phyloP scores from a whole-genome alignment of 2,888 invertebrate species.

The Sminthurides aquaticus region DNA sequence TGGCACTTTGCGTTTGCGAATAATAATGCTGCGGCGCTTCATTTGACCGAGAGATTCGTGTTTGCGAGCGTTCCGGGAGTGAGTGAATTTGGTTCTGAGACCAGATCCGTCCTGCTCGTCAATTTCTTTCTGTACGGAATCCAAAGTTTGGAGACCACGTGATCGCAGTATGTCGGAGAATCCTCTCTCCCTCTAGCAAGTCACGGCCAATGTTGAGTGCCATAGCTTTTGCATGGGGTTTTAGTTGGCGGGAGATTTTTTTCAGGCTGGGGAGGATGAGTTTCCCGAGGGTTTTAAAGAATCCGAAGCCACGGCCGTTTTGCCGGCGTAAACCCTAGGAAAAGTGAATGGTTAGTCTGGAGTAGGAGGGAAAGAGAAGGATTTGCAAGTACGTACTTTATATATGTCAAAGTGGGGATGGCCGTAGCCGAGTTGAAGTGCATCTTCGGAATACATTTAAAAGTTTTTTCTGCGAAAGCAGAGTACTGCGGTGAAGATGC shows the following conservation, averaged over 20 bases:
- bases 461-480: neutral
- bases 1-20: no score
- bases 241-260: neutral
- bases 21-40: no score
- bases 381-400: neutral
- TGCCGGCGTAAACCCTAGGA: neutral
- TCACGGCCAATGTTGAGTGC: neutral
- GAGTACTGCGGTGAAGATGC: neutral
- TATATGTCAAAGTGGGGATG: neutral
- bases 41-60: no score
- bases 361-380: neutral
- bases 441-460: no score
- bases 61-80: neutral
- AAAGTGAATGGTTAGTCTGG: neutral
- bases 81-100: neutral
- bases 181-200: neutral
- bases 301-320: neutral
- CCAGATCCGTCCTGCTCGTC: neutral
- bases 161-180: neutral
- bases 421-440: neutral
- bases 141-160: neutral
- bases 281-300: neutral
- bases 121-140: neutral
- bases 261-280: neutral
- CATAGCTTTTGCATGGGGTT: neutral